Conservation (phyloP, 2,888 invertebrate genomes). For the Quadriops clusia region DNA sequence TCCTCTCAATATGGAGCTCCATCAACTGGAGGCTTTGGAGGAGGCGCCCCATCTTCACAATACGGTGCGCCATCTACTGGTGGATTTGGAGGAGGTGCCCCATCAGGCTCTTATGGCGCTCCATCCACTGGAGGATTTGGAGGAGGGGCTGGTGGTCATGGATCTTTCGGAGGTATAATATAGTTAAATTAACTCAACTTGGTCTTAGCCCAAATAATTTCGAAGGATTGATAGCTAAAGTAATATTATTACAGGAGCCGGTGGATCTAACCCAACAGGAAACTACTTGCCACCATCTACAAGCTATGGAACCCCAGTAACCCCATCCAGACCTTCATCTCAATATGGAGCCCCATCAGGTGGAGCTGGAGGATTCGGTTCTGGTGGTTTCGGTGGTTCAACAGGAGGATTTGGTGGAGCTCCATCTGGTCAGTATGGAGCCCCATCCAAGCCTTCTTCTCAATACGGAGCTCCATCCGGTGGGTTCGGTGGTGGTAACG, state of each 20-base stretch:
- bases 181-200: not conserved
- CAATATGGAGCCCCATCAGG: conserved; percentile 12
- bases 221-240: too few species aligned
- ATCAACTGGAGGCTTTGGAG: conserved; percentile 3
- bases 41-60: not conserved
- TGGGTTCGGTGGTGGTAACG: conserved; percentile 9
- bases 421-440: conserved; percentile 28
- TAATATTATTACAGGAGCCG: conserved; percentile 10
- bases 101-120: conserved; percentile 23
- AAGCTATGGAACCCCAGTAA: conserved; percentile 33
- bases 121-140: conserved; percentile 20
- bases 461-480: conserved; percentile 12
- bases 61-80: conserved; percentile 12
- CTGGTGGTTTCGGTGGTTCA: conserved; percentile 20
- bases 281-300: conserved; percentile 48
- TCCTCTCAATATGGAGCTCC: not conserved
- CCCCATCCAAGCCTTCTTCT: conserved; percentile 21
- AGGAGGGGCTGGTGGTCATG: conserved; percentile 12
- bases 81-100: conserved; percentile 21
- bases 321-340: conserved; percentile 21
- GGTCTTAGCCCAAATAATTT: too few species aligned
- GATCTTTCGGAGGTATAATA: conserved; percentile 3
- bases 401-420: conserved; percentile 16
- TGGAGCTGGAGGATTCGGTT: conserved; percentile 11
- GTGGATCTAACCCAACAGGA: conserved; percentile 31